These are phyloP conservation scores for Pollenia amentaria DNA, from an alignment of 2,888 invertebrate species.

Conservation along the genomic window DNA sequence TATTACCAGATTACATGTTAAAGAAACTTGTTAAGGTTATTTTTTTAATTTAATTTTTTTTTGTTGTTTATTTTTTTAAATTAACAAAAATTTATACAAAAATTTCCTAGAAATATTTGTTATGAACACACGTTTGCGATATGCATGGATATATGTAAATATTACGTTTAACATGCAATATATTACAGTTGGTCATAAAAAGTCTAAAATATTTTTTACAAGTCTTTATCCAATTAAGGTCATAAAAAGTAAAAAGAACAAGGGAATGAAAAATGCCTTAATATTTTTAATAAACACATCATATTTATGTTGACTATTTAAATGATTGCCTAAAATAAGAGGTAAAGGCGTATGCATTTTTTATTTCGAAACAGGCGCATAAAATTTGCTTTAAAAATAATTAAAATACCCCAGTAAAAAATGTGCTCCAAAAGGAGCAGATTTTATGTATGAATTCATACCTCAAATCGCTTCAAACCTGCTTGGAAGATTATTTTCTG, in stretches of 20 bases:
- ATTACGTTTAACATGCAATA: conserved; percentile 21
- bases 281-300: neutral
- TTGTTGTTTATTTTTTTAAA: conserved; percentile 25
- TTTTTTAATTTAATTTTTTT: conserved; percentile 10
- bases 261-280: neutral
- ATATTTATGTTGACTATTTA: neutral
- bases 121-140: neutral
- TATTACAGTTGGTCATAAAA: conserved; percentile 25
- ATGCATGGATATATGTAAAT: neutral
- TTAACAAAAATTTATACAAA: conserved; percentile 19
- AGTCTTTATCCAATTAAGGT: conserved; percentile 50
- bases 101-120: conserved; percentile 50
- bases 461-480: too few species aligned
- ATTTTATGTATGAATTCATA: too few species aligned
- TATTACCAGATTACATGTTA: conserved; percentile 70
- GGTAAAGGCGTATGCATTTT: too few species aligned
- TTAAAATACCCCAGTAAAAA: too few species aligned
- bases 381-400: too few species aligned
- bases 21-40: conserved; percentile 64
- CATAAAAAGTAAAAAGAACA: neutral
- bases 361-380: too few species aligned
- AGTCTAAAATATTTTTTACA: conserved; percentile 21
- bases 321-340: neutral
- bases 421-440: too few species aligned
- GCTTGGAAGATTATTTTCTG: too few species aligned